Evolutionary conservation across 2,888 invertebrate species (phyloP), one percentile per base, ranked within the genome.

Genomic region (Gymnoscelis rufifasciata): DNA sequence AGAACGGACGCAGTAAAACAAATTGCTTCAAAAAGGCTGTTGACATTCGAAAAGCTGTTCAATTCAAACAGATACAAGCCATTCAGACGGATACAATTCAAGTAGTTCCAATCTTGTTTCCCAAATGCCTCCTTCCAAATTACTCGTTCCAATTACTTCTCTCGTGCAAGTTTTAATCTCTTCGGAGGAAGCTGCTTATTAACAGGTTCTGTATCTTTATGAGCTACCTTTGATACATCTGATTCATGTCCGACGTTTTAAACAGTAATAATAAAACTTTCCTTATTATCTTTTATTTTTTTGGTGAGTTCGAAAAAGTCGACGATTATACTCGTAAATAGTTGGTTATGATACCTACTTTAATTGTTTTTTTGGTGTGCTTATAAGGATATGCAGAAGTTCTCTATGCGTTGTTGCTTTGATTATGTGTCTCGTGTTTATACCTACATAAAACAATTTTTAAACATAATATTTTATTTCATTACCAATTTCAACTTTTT

Each of bases 181-280:
- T 74, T 62, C 60, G 46, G 59, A 75, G 79, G 81, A 82, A 78
- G 73, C 72, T 52, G 53, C 71, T 78, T 72, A 81, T 79, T 82
- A 80, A 78, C 78, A 75, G 68, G 70, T 74, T 65, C 58, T 19
- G 68, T 75, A 72, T 73, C 68, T 75, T 66, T 70, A 74, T 68
- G 68, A 72, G 66, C 53, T 45, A 52, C 47, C 59, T 63, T 68
- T 72, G 75, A 76, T 43, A 53, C 45, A 58, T 63, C 68, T 74
- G 78, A 77, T 72, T 75, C 75, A 75, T 59, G 64, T 66, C 57
- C 63, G 60, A 59, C 48, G 51, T 55, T 57, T 52, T 63, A 65
- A 69, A 58, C 64, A 59, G 60, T 59, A 65, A 59, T 64, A 66
- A 68, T 69, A 66, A 65, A 19, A 54, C 48, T 43, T 48, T 52